A percentile compares a stretch with the other conserved stretches of the same genome.
These are phyloP conservation scores for Plectropomus leopardus DNA, from an alignment of 2,113 vertebrate genomes.

Conservation along the genomic window DNA sequence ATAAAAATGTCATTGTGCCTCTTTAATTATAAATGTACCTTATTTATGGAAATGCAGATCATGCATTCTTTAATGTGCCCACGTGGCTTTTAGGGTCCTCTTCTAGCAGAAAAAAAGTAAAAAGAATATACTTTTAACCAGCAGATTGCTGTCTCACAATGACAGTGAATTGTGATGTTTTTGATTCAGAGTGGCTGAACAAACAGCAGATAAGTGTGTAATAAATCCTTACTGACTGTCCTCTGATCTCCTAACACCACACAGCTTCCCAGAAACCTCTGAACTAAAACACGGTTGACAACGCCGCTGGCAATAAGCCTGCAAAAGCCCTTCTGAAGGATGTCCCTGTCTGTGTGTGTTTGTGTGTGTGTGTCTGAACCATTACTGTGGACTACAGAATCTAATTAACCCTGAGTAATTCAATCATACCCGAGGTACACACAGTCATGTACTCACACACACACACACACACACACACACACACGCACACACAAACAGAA, in stretches of 20 bases:
- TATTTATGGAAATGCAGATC: conserved; percentile 46
- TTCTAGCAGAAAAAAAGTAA: background rate
- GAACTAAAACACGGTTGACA: conserved; percentile 56
- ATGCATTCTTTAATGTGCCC: background rate
- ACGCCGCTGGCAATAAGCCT: conserved; percentile 52
- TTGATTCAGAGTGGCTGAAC: conserved; percentile 14
- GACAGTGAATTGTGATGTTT: background rate
- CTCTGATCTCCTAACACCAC: conserved; percentile 42
- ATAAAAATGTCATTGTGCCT: conserved; percentile 67
- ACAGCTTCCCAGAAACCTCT: conserved; percentile 54
- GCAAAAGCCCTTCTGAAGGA: conserved; percentile 61
- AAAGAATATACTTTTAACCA: conserved; percentile 2
- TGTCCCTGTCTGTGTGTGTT: conserved; percentile 38
- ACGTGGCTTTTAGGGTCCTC: background rate
- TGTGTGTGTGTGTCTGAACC: conserved; percentile 43
- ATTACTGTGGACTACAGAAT: conserved; percentile 69
- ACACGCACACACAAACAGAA: conserved; percentile 28
- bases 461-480: conserved; percentile 18
- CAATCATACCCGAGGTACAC: conserved; percentile 70
- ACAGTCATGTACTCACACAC: conserved; percentile 24
- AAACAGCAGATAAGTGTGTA: conserved; percentile 43
- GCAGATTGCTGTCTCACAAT: background rate
- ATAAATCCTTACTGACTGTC: conserved; percentile 53
- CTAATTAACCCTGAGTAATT: conserved; percentile 80
- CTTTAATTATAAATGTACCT: conserved; percentile 68